A percentile compares a stretch with the other conserved stretches of the same genome.
phyloP scores from a whole-genome alignment of 2,888 invertebrate genomes.

The Arrhopalites spinosus region DNA sequence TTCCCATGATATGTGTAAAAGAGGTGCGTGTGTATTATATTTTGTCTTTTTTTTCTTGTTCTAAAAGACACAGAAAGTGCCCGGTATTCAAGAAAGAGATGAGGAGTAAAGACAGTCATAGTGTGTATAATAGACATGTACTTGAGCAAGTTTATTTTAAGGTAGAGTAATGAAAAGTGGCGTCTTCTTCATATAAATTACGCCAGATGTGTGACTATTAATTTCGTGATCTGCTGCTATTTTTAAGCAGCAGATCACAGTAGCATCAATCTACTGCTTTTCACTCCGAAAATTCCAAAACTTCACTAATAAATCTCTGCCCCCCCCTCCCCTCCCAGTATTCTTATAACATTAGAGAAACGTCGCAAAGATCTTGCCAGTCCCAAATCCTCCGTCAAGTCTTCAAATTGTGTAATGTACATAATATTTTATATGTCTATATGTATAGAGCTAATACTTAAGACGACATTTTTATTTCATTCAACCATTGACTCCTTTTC shows the following conservation, averaged over 20 bases:
- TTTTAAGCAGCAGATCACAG: no score
- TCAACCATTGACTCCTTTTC: constrained; percentile 34
- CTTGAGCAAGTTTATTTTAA: constrained; percentile 35
- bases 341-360: constrained; percentile 30
- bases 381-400: constrained; percentile 12
- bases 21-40: background rate
- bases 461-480: constrained; percentile 37
- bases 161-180: constrained; percentile 53
- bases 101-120: background rate
- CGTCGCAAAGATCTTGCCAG: background rate
- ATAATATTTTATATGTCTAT: background rate
- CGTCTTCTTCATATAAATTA: constrained; percentile 56
- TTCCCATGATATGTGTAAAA: background rate
- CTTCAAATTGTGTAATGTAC: background rate
- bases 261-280: constrained; percentile 36
- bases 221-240: constrained; percentile 36
- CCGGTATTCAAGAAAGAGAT: no score
- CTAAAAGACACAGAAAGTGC: background rate
- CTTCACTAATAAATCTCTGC: constrained; percentile 55
- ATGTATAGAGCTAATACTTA: constrained; percentile 4
- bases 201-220: constrained; percentile 53
- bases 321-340: constrained; percentile 36
- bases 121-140: background rate
- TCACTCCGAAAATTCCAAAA: constrained; percentile 40
- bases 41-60: no score